phyloP scores from a whole-genome alignment of 2,888 invertebrate genomes.

The Cataglyphis albicans region DNA sequence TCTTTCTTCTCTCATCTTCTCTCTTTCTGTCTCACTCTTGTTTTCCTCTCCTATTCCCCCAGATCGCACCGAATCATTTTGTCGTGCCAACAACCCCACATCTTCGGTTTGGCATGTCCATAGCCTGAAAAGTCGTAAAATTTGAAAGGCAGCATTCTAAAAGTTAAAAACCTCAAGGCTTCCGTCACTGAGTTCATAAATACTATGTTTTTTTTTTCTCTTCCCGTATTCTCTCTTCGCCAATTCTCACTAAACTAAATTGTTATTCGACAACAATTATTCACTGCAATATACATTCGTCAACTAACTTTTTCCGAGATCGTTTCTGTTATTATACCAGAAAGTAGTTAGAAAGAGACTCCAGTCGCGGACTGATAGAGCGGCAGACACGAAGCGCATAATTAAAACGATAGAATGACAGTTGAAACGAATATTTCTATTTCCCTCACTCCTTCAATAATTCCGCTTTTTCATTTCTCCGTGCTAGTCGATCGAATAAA shows the following conservation, averaged over 20 bases:
- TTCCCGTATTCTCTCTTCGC: conserved; percentile 25
- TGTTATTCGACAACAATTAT: neutral
- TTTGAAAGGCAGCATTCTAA: conserved; percentile 59
- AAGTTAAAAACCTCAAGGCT: conserved; percentile 49
- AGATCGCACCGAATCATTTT: conserved; percentile 49
- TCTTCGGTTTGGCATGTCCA: conserved; percentile 20
- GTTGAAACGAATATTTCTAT: conserved; percentile 52
- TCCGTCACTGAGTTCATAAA: conserved; percentile 60
- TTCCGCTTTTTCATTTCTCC: conserved; percentile 49
- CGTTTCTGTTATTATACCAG: conserved; percentile 1
- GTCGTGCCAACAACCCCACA: conserved; percentile 36
- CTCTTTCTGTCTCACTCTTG: conserved; percentile 2
- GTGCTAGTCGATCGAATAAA: conserved; percentile 46
- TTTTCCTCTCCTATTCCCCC: conserved; percentile 46
- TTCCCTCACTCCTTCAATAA: conserved; percentile 45
- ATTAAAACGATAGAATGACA: conserved; percentile 43
- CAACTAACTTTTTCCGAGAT: neutral
- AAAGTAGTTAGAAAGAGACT: conserved; percentile 2
- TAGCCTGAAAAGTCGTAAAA: conserved; percentile 69
- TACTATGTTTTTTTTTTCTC: conserved; percentile 37
- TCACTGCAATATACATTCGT: neutral
- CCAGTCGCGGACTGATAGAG: neutral
- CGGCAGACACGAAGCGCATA: conserved; percentile 11
- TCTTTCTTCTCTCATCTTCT: neutral
- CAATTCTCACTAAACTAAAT: conserved; percentile 31